Conservation (phyloP, 2,888 invertebrate species). For the Phytoseiulus persimilis region DNA sequence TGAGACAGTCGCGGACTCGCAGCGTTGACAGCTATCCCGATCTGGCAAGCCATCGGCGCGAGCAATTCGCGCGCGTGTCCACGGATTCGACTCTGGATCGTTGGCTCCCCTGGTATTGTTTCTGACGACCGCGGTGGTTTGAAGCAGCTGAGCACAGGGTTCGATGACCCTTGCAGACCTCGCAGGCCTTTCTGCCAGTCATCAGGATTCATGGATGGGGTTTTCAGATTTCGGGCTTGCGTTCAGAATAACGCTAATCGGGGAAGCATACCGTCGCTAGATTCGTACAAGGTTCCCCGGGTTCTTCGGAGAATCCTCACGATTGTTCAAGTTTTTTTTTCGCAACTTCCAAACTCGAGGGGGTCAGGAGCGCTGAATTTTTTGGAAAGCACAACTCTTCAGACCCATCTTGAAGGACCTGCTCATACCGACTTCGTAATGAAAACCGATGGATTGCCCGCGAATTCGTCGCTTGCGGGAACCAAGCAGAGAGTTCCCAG, state of each 20-base stretch:
- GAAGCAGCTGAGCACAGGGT: not conserved
- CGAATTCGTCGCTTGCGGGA: too few relatives aligned
- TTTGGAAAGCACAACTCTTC: too few relatives aligned
- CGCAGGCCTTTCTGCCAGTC: not conserved
- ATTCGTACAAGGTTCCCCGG: not conserved
- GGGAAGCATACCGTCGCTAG: not conserved
- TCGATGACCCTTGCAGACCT: not conserved
- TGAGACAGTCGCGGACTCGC: not conserved
- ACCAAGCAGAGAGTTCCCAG: too few relatives aligned
- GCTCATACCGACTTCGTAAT: too few relatives aligned
- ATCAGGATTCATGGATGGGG: not conserved
- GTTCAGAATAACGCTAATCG: not conserved
- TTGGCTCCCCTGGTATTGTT: not conserved
- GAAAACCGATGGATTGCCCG: too few relatives aligned
- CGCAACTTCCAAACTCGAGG: too few relatives aligned
- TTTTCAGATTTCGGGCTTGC: not conserved
- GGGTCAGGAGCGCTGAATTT: too few relatives aligned
- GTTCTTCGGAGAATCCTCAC: not conserved
- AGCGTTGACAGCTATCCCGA: not conserved
- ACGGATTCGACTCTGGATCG: not conserved
- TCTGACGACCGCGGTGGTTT: not conserved
- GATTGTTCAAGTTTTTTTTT: too few relatives aligned
- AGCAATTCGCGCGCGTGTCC: not conserved
- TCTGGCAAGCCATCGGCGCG: not conserved
- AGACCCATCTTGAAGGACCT: too few relatives aligned